Base-by-base conservation (phyloP, 2,888 invertebrate species). In the Eilema griseolum region DNA sequence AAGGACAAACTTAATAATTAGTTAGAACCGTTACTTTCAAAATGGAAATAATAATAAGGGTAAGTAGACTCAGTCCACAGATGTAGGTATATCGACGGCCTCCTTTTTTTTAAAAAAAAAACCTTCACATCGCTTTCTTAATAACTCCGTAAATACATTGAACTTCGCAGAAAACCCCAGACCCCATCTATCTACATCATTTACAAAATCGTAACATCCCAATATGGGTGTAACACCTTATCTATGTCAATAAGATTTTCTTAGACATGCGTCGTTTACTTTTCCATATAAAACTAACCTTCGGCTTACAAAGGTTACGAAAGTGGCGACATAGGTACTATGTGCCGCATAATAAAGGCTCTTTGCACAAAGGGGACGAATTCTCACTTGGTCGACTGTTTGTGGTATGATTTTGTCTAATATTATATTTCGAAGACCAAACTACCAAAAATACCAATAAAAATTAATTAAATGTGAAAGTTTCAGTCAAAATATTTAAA, bases 261-360 rank as follows among this genome's bases (percentile, higher is more conserved):
- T 73, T 67, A 78, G 71, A 71, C 71, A 78, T 78, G 69, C 75
- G 73, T 81, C 74, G 77, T 81, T 83, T 77, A 76, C 70, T 74
- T 67, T 73, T 71, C 83, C 79, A 74, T 76, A 81, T 74, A 79
- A 71, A 74, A 77, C 69, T 68, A 73, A 74, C 66, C 63, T 72
- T 70, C 68, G 56, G 71, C 71, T 72, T 72, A 72, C 69, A 67
- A 66, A 78, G 83, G 83, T 81, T 81, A 78, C 33, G 70, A 61
- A 83, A 76, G 83, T 78, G 83, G 75, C 72, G 83, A 83, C 81
- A 78, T 28, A 52, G 68, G 73, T 69, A 76, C 77, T 76, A 77
- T 76, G 79, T 76, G 75, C 74, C 79, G 85, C 83, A 85, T 85
- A 84, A 85, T 85, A 81, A 79, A 80, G 75, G 77, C 85, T 80